phyloP scores from a whole-genome alignment of 2,113 vertebrate genomes.

The Pelodiscus sinensis region DNA sequence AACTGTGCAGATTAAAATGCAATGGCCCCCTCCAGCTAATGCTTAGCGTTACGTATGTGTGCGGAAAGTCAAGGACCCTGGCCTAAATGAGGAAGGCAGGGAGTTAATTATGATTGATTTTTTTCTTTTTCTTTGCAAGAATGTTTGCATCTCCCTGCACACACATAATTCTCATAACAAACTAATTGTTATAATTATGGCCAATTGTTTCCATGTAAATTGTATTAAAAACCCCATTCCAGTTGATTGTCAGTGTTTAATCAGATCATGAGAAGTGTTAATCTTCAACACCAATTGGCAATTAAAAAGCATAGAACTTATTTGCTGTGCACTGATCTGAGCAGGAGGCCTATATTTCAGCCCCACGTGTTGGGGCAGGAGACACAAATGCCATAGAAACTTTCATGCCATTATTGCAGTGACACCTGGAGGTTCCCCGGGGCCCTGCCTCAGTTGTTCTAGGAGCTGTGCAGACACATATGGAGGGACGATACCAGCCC shows the following conservation, averaged over 20 bases:
- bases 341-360: no score
- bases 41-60: background rate
- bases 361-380: rapidly evolving
- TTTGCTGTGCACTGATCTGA: background rate
- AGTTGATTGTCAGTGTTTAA: slow-evolving; percentile 55
- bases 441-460: rapidly evolving
- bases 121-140: slow-evolving; percentile 12
- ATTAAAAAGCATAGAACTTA: background rate
- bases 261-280: slow-evolving; percentile 52
- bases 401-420: background rate
- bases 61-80: background rate
- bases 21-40: background rate
- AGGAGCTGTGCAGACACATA: background rate
- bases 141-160: background rate
- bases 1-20: background rate
- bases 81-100: background rate
- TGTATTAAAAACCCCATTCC: slow-evolving; percentile 66
- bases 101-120: background rate
- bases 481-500: background rate
- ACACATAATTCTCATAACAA: slow-evolving; percentile 18
- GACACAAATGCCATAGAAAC: background rate
- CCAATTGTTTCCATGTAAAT: slow-evolving; percentile 59
- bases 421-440: background rate
- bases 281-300: slow-evolving; percentile 27
- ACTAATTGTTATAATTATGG: slow-evolving; percentile 43